phyloP scores from a whole-genome alignment of 2,113 vertebrate genomes.

The Hippolais icterina region DNA sequence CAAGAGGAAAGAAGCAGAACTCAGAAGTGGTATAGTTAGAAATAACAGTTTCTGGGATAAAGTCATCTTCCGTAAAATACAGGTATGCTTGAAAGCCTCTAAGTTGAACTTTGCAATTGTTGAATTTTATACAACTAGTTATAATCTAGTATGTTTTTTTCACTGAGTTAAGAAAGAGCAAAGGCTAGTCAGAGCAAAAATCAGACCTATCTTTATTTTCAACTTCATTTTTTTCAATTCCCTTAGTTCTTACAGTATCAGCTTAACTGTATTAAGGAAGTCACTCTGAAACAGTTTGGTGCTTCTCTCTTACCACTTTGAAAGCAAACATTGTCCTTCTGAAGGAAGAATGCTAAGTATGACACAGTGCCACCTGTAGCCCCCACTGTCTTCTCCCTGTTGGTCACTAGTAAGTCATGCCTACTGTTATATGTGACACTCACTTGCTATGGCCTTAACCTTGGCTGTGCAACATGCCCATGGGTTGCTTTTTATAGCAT shows the following conservation, averaged over 20 bases:
- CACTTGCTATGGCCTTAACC: background rate
- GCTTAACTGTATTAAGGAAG: background rate
- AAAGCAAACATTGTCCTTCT: background rate
- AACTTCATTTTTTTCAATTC: background rate
- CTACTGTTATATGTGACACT: background rate
- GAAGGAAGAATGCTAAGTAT: constrained; percentile 1
- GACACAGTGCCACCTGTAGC: background rate
- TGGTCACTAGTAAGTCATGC: background rate
- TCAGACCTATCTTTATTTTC: background rate
- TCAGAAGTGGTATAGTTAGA: constrained; percentile 88
- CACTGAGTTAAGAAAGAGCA: background rate
- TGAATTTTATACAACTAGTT: background rate
- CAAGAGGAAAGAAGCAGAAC: constrained; percentile 91
- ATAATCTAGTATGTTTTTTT: background rate
- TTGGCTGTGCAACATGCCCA: background rate
- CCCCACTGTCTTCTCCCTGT: background rate
- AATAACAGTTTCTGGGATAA: constrained; percentile 95
- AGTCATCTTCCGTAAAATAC: constrained; percentile 94
- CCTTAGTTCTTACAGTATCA: background rate
- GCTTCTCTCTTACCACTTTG: background rate
- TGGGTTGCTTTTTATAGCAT: background rate
- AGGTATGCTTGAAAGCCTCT: constrained; percentile 74
- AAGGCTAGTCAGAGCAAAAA: background rate
- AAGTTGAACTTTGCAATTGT: background rate
- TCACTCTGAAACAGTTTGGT: background rate